Percentiles rank a stretch among this genome's conserved stretches.
Evolutionary conservation across 2,888 invertebrate species (phyloP).

Genomic region (Lepeophtheirus nordmannii): DNA sequence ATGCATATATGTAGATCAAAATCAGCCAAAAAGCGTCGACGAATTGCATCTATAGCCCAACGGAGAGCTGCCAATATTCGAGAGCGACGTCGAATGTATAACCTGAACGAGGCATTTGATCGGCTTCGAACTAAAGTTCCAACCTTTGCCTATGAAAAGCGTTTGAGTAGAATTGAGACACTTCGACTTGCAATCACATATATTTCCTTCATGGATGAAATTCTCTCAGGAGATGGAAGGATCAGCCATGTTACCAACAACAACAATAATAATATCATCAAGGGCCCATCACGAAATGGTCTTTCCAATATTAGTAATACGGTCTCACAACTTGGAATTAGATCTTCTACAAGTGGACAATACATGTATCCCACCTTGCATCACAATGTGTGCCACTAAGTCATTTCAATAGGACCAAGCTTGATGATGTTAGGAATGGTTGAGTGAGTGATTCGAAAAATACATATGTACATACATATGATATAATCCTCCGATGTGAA

Average conservation of each 20-base stretch:
- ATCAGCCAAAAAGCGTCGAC: conserved; percentile 52
- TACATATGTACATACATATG: too few species aligned
- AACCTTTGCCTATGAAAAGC: conserved; percentile 90
- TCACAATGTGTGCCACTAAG: background rate
- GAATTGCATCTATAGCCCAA: conserved; percentile 78
- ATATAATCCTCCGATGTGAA: too few species aligned
- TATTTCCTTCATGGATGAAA: conserved; percentile 88
- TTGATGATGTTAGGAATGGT: too few species aligned
- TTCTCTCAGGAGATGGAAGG: conserved; percentile 39
- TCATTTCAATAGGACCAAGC: background rate
- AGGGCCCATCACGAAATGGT: background rate
- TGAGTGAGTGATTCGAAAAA: too few species aligned
- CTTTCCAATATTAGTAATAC: conserved; percentile 1
- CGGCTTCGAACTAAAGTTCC: conserved; percentile 77
- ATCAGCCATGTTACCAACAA: too few species aligned
- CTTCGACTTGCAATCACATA: conserved; percentile 84
- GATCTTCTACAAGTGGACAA: background rate
- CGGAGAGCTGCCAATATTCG: conserved; percentile 80
- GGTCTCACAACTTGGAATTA: background rate
- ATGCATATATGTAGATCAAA: too few species aligned
- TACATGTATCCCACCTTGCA: conserved; percentile 1
- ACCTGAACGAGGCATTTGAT: conserved; percentile 88
- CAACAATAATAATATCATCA: background rate
- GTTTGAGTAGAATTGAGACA: conserved; percentile 85
- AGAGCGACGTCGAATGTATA: conserved; percentile 88